These are phyloP conservation scores for Eledona agricola DNA, from an alignment of 2,888 invertebrate genomes.

Conservation along the genomic window DNA sequence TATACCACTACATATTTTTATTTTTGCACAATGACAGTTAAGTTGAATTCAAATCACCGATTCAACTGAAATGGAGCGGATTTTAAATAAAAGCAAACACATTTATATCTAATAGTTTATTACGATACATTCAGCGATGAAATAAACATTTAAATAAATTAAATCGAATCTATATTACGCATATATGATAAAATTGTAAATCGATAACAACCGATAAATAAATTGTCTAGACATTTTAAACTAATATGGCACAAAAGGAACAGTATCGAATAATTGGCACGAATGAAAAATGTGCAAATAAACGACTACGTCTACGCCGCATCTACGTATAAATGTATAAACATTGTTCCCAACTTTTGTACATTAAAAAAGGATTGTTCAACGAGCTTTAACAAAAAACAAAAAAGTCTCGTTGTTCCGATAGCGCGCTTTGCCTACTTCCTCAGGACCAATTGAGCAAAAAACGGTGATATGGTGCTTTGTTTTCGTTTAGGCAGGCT, in stretches of 20 bases:
- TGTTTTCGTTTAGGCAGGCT: conserved; percentile 5
- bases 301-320: conserved; percentile 8
- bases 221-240: conserved; percentile 32
- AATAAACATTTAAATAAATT: conserved; percentile 38
- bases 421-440: conserved; percentile 1
- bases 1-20: too few species aligned
- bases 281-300: too few species aligned
- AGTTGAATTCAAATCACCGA: too few species aligned
- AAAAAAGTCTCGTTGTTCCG: conserved; percentile 33
- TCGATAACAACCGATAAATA: conserved; percentile 38
- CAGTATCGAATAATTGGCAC: too few species aligned
- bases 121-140: conserved; percentile 33
- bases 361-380: conserved; percentile 29
- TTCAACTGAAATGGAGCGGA: too few species aligned
- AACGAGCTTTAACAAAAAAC: conserved; percentile 21
- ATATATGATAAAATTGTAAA: conserved; percentile 41
- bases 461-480: conserved; percentile 14
- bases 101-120: conserved; percentile 21
- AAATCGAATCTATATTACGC: conserved; percentile 34
- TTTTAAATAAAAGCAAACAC: conserved; percentile 11
- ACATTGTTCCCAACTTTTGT: conserved; percentile 37
- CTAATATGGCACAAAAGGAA: conserved; percentile 39
- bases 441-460: conserved; percentile 21
- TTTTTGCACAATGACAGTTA: too few species aligned
- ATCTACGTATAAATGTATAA: conserved; percentile 10